Conservation (phyloP, 2,797 vertebrate genomes). For the Pelochelys cantorii region DNA sequence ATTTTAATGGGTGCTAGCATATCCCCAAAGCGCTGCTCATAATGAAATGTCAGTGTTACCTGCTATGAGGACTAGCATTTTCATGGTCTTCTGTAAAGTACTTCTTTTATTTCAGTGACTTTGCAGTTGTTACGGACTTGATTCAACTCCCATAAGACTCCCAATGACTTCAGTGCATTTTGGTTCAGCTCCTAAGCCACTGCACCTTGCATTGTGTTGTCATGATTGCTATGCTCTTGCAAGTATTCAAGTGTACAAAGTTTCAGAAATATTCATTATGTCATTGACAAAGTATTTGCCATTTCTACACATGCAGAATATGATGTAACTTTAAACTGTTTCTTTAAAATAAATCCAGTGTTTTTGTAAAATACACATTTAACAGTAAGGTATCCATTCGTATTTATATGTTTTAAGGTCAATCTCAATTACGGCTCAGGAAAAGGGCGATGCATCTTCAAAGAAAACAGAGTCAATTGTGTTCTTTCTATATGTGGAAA, state of each 20-base stretch:
- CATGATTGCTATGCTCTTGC: not conserved
- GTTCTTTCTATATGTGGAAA: slow-evolving; percentile 76
- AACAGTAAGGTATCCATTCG: slow-evolving; percentile 53
- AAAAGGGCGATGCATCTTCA: slow-evolving; percentile 77
- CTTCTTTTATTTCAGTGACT: slow-evolving; percentile 26
- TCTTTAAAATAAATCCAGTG: slow-evolving; percentile 15
- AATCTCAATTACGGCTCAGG: slow-evolving; percentile 78
- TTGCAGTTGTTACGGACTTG: not conserved
- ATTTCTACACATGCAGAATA: not conserved
- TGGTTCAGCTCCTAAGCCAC: not conserved
- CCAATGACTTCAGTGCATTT: slow-evolving; percentile 1
- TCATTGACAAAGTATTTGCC: slow-evolving; percentile 24
- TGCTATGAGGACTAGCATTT: slow-evolving; percentile 5
- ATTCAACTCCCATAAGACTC: slow-evolving; percentile 17
- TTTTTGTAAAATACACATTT: slow-evolving; percentile 33
- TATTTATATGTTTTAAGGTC: slow-evolving; percentile 63
- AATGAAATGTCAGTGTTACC: not conserved
- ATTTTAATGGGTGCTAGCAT: slow-evolving; percentile 19
- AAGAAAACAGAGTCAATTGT: slow-evolving; percentile 66
- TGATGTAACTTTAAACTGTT: slow-evolving; percentile 27
- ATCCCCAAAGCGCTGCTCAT: slow-evolving; percentile 35
- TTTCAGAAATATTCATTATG: not conserved
- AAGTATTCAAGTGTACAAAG: not conserved
- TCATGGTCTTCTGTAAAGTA: not conserved
- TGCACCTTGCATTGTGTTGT: not conserved